Base-by-base conservation (phyloP, 1,140 invertebrate species). In the Armadillidium nasatum region DNA sequence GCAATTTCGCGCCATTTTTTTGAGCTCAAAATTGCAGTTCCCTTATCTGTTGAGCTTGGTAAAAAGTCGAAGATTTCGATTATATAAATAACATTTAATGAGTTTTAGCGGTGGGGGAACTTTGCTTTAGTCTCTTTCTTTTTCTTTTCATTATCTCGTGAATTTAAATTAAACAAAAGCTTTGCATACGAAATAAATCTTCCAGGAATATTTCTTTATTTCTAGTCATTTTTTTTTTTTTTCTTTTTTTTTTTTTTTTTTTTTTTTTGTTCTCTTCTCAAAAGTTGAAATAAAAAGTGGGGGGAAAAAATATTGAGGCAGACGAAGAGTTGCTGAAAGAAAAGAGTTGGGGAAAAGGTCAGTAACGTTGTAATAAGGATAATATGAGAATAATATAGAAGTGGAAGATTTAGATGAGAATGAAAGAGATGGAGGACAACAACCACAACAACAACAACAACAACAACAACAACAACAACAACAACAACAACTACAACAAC, bases 141-240 rank as follows among this genome's bases (percentile, higher is more conserved):
- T 3, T 60, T 13, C 50, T 7, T 60, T 60, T 60, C 19, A 13
- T 19, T 60, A 60, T 60, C 11, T 1, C 7, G 1, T 19, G 50
- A 60, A 60, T 60, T 60, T 60, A 60, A 60, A 60, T 19, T 19
- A 60, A 60, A 60, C 50, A 19, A 60, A 60, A 60, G 11, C 50
- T 60, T 60, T 60, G 19, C 50, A 13, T 3, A 60, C 50, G 50
- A 60, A 60, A 60, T 60, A 60, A 60, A 60, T 60, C 50, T 60
- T 19, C 11, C 50, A 33, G 33, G 33, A 33, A 33, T 33, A 33
- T 33, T 33, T 33, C 33, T 33, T 33, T 33, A 33, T 33, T 33
- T 33, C 33, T 33, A 33, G 33, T 3, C 33, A n/a, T n/a, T n/a
- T n/a, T n/a, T n/a, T n/a, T n/a, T n/a, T n/a, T n/a, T n/a, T n/a